A percentile compares a stretch with the other conserved stretches of the same genome.
Conservation (phyloP, 2,113 vertebrate species). For the Epinephelus lanceolatus region DNA sequence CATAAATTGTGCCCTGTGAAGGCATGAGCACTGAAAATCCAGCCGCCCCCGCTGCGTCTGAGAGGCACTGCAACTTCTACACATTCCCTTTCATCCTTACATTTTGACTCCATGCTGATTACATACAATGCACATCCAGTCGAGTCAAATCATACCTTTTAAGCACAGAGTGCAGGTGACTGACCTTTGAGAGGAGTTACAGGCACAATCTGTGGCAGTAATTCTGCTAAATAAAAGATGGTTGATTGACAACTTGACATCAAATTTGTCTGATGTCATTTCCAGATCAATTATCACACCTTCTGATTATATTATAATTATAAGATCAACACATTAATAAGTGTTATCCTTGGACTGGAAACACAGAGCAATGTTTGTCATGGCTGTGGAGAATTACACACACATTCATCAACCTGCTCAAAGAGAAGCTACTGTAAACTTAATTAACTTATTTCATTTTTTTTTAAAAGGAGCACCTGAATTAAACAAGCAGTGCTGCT, state of each 20-base stretch:
- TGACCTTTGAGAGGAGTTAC: slow-evolving; percentile 56
- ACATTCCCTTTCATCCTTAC: slow-evolving; percentile 64
- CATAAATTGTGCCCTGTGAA: slow-evolving; percentile 88
- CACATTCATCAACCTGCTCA: slow-evolving; percentile 55
- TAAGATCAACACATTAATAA: slow-evolving; percentile 6
- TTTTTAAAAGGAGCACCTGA: slow-evolving; percentile 67
- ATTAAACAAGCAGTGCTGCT: slow-evolving; percentile 70
- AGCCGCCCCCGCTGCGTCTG: slow-evolving; percentile 73
- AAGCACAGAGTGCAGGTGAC: slow-evolving; percentile 46
- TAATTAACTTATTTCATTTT: slow-evolving; percentile 79
- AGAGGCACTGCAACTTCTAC: slow-evolving; percentile 74
- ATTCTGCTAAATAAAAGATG: slow-evolving; percentile 29
- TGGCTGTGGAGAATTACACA: slow-evolving; percentile 49
- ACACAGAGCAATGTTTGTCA: slow-evolving; percentile 31
- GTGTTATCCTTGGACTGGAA: slow-evolving; percentile 16
- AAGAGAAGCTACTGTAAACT: slow-evolving; percentile 57
- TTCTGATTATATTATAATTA: slow-evolving; percentile 23
- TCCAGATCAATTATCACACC: slow-evolving; percentile 6
- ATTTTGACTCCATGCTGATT: slow-evolving; percentile 79
- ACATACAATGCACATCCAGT: slow-evolving; percentile 69
- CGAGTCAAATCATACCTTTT: slow-evolving; percentile 78
- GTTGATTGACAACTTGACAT: slow-evolving; percentile 39
- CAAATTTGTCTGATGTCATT: slow-evolving; percentile 15
- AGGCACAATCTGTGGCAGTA: slow-evolving; percentile 9
- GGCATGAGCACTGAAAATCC: slow-evolving; percentile 80